Evolutionary conservation across 1,140 invertebrate species (phyloP), one percentile per base, ranked within the genome.

Genomic region (Palaemon carinicauda): DNA sequence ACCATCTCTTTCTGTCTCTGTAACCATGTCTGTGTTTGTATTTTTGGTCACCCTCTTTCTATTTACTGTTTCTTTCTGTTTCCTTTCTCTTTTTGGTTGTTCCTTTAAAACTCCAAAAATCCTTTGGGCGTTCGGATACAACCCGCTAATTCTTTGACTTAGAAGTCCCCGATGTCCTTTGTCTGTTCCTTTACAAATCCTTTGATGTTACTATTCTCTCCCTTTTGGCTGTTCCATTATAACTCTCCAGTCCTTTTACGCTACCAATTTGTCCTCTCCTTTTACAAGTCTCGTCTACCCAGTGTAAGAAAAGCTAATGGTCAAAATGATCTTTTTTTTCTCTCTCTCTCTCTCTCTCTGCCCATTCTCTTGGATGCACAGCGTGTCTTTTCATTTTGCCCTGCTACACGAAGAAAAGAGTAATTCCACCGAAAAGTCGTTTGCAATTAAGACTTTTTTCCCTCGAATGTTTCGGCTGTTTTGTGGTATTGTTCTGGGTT

Each of bases 41-140:
- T n/a, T n/a, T n/a, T n/a, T n/a, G n/a, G n/a, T 82, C 56, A 21
- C 80, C 21, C 41, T 82, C 60, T 71, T 17, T 33, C 80, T 73
- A 5, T 69, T 9, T n/a, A 56, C 71, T 60, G 27, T n/a, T 65
- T 60, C 7, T 24, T 69, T 41, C n/a, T 65, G 50, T 50, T 54
- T 51, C 15, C n/a, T 19, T 50, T 52, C 41, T n/a, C 21, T 15
- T 19, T 15, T 24, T 19, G n/a, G 17, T 2, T 41, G 14, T 52
- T n/a, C n/a, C n/a, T n/a, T n/a, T n/a, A n/a, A n/a, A n/a, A n/a
- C n/a, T n/a, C n/a, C n/a, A n/a, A n/a, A n/a, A n/a, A n/a, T n/a
- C n/a, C n/a, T n/a, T n/a, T n/a, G n/a, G n/a, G n/a, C n/a, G n/a
- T n/a, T n/a, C n/a, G n/a, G n/a, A n/a, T n/a, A n/a, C n/a, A n/a